Evolutionary conservation across 2,888 invertebrate genomes (phyloP).

Genomic region (Strigamia transsilvanica): DNA sequence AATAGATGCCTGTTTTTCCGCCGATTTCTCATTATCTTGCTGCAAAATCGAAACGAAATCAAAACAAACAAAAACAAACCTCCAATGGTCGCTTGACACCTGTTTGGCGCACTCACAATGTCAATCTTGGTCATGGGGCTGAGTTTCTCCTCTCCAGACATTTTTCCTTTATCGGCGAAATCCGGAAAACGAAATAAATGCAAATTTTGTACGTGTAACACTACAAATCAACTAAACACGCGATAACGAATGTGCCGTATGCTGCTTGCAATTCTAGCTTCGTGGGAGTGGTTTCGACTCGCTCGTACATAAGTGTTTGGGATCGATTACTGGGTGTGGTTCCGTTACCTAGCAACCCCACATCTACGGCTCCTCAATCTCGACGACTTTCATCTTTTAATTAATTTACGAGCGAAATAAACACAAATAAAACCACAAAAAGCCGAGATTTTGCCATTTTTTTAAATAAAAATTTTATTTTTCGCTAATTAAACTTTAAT

Average conservation of each 20-base stretch:
- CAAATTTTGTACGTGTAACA: background rate
- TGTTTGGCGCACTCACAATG: background rate
- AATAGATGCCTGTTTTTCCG: background rate
- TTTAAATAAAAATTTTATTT: background rate
- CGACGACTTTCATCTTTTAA: background rate
- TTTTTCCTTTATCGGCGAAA: background rate
- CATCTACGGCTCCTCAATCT: background rate
- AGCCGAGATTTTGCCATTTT: too few relatives aligned
- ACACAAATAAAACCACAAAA: too few relatives aligned
- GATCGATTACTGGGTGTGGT: constrained; percentile 44
- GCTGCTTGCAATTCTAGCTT: constrained; percentile 7
- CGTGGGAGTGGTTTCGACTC: constrained; percentile 29
- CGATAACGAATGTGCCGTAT: background rate
- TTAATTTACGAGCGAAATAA: background rate
- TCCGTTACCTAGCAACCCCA: constrained; percentile 17
- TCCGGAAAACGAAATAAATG: background rate
- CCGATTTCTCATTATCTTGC: constrained; percentile 5
- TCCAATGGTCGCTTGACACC: background rate
- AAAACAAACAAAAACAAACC: too few relatives aligned
- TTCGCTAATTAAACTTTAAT: background rate
- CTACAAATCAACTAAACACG: background rate
- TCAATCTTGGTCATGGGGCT: constrained; percentile 29
- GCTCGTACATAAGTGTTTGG: background rate
- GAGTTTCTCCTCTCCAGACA: constrained; percentile 15
- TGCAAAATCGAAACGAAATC: background rate